These are phyloP conservation scores for Anoplophora glabripennis DNA, from an alignment of 1,140 invertebrate genomes.

Conservation along the genomic window DNA sequence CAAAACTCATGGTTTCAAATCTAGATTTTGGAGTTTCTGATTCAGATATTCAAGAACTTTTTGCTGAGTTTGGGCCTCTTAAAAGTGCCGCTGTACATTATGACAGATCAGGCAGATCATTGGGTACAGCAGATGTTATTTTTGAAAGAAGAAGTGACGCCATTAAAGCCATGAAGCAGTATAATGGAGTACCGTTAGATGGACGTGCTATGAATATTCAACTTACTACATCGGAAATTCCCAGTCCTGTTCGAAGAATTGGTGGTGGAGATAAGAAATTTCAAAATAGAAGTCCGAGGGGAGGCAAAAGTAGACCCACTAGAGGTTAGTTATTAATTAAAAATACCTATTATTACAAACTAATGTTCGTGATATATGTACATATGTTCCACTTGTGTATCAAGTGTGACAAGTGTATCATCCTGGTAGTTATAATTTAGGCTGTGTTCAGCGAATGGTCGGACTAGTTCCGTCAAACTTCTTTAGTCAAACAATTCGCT, in stretches of 20 bases:
- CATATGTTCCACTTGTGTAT: too few species aligned
- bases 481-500: too few species aligned
- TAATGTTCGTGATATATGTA: too few species aligned
- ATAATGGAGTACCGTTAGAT: slow-evolving; percentile 95
- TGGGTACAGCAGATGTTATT: slow-evolving; percentile 94
- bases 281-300: slow-evolving; percentile 34
- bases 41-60: slow-evolving; percentile 94
- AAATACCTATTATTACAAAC: slow-evolving; percentile 1
- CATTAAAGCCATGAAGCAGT: slow-evolving; percentile 95
- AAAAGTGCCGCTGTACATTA: slow-evolving; percentile 95
- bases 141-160: slow-evolving; percentile 91
- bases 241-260: slow-evolving; percentile 46
- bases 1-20: slow-evolving; percentile 91
- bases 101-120: slow-evolving; percentile 90
- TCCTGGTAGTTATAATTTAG: too few species aligned
- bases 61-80: slow-evolving; percentile 93
- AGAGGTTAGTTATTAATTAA: slow-evolving; percentile 32
- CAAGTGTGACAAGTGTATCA: too few species aligned
- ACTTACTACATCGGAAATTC: slow-evolving; percentile 75
- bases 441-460: too few species aligned
- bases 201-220: slow-evolving; percentile 95
- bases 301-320: slow-evolving; percentile 30
- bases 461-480: too few species aligned
- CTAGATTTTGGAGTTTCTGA: slow-evolving; percentile 96
- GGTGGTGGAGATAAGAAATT: slow-evolving; percentile 28